Evolutionary conservation across 2,113 vertebrate species (phyloP).

Genomic region (Zosterops pallidus): DNA sequence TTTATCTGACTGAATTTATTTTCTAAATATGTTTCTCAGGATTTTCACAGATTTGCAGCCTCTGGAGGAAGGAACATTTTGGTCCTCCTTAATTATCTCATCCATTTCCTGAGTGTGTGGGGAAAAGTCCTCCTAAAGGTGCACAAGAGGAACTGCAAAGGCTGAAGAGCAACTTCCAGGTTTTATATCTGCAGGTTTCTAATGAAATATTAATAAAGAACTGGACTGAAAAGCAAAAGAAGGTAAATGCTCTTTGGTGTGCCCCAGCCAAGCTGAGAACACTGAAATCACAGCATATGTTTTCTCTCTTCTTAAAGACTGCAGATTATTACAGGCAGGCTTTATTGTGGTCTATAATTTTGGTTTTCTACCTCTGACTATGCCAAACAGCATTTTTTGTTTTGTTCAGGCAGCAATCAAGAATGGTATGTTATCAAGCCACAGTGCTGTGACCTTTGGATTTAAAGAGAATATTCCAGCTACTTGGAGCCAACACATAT

Average conservation of each 20-base stretch:
- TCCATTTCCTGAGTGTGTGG: background rate
- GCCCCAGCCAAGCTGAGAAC: background rate
- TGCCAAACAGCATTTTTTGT: constrained; percentile 47
- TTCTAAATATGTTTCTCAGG: background rate
- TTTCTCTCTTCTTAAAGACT: constrained; percentile 33
- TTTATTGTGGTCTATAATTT: constrained; percentile 56
- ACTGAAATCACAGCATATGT: constrained; percentile 25
- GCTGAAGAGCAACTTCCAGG: background rate
- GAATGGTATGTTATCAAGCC: constrained; percentile 48
- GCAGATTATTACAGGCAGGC: constrained; percentile 41
- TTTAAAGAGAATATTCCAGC: constrained; percentile 21
- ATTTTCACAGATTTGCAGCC: background rate
- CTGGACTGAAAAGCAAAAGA: background rate
- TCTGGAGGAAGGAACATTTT: background rate
- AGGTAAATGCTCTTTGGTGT: background rate
- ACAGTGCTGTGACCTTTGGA: constrained; percentile 9
- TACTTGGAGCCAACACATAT: constrained; percentile 30
- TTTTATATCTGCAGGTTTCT: background rate
- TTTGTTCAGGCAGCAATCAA: constrained; percentile 40
- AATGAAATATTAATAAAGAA: background rate
- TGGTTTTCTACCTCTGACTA: constrained; percentile 41
- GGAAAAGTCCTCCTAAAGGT: background rate
- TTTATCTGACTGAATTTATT: background rate
- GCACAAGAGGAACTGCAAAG: background rate
- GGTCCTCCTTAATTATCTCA: background rate